Evolutionary conservation across 2,113 vertebrate species (phyloP).

Genomic region (Gadus macrocephalus): DNA sequence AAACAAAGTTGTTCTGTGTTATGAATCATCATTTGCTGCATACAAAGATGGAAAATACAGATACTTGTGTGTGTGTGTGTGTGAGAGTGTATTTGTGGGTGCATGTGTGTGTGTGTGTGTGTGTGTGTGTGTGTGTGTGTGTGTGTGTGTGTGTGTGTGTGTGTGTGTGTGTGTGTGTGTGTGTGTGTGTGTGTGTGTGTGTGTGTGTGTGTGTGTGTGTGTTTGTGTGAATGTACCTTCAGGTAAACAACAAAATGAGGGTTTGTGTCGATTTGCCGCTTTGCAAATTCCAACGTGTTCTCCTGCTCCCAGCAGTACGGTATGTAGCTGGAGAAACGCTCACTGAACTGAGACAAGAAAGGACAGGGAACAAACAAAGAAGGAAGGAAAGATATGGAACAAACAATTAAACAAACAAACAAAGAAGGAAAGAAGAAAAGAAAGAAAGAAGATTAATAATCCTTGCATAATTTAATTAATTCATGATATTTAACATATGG

Average conservation of each 20-base stretch:
- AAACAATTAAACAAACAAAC: no score
- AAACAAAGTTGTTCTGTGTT: neutral
- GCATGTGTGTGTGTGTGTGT: neutral
- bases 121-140: no score
- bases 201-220: neutral
- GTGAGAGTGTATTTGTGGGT: neutral
- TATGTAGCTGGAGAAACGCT: slow-evolving; percentile 72
- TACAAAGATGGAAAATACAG: no score
- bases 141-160: no score
- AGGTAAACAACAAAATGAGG: slow-evolving; percentile 70
- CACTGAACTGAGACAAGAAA: slow-evolving; percentile 61
- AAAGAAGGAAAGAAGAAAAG: no score
- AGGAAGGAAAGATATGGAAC: neutral
- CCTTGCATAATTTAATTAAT: no score
- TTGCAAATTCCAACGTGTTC: slow-evolving; percentile 70
- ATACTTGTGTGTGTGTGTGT: neutral
- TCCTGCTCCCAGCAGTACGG: slow-evolving; percentile 77
- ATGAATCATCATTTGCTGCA: neutral
- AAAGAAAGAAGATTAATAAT: no score
- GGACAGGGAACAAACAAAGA: no score
- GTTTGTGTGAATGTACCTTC: slow-evolving; percentile 55
- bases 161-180: neutral
- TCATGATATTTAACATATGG: neutral
- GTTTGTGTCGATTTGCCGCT: slow-evolving; percentile 68
- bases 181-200: neutral